Percentiles rank a stretch among this genome's conserved stretches.
Evolutionary conservation across 2,113 vertebrate genomes (phyloP).

Genomic region (Heteronetta atricapilla): DNA sequence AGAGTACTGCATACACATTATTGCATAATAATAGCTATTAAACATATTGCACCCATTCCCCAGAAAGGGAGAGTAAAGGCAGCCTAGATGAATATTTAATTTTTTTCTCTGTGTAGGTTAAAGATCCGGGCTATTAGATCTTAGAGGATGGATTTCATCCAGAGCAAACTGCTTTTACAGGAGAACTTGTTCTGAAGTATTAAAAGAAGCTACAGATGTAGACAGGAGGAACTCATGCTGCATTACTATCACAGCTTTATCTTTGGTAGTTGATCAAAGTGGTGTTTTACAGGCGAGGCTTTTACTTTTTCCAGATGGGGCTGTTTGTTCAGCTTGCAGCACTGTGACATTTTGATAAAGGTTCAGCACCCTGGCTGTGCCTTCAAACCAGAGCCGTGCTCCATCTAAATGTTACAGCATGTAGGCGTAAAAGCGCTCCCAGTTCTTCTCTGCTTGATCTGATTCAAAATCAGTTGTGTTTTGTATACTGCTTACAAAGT

Average conservation of each 20-base stretch:
- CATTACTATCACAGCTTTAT: not conserved
- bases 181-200: not conserved
- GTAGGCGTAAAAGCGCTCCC: not conserved
- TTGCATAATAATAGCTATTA: not conserved
- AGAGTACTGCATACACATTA: too few species aligned
- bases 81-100: not conserved
- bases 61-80: not conserved
- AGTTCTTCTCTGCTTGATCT: not conserved
- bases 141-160: not conserved
- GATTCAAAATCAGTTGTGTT: not conserved
- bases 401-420: not conserved
- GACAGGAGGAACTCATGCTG: not conserved
- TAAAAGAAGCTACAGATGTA: not conserved
- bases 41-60: not conserved
- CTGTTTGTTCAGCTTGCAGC: not conserved
- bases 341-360: not conserved
- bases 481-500: not conserved
- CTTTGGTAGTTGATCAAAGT: not conserved
- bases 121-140: not conserved
- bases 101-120: not conserved
- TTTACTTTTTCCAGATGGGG: not conserved
- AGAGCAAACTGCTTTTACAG: not conserved
- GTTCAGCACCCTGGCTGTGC: not conserved
- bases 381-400: not conserved
- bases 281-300: not conserved